phyloP scores from a whole-genome alignment of 2,797 vertebrate species.

The Sphaeramia orbicularis region DNA sequence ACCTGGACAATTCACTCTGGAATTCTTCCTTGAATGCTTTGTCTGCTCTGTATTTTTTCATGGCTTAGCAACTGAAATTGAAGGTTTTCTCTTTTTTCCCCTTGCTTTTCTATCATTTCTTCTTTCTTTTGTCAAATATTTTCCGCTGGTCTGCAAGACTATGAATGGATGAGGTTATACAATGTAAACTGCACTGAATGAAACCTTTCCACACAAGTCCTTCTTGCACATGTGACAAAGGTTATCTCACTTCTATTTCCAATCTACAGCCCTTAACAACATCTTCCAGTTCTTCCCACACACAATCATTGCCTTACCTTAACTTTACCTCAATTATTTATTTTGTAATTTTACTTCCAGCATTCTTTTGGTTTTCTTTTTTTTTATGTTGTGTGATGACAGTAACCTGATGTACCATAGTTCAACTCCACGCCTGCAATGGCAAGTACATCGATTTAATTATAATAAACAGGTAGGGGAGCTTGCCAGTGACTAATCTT shows the following conservation, averaged over 20 bases:
- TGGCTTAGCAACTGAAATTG: conserved; percentile 21
- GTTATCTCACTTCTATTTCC: conserved; percentile 60
- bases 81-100: background rate
- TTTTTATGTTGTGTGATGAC: conserved; percentile 48
- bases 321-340: conserved; percentile 5
- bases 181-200: conserved; percentile 59
- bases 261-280: conserved; percentile 20
- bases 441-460: conserved; percentile 83
- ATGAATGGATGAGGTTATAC: conserved; percentile 51
- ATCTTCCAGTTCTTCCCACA: conserved; percentile 44
- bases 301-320: background rate
- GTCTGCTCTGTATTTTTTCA: conserved; percentile 31
- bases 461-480: conserved; percentile 81
- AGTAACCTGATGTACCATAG: conserved; percentile 32
- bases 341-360: conserved; percentile 12
- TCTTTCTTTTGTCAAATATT: conserved; percentile 50
- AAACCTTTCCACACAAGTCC: conserved; percentile 32
- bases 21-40: conserved; percentile 38
- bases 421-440: conserved; percentile 55
- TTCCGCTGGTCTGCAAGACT: conserved; percentile 39
- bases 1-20: conserved; percentile 23
- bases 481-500: conserved; percentile 82
- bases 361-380: conserved; percentile 28
- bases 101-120: conserved; percentile 32
- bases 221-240: conserved; percentile 30